phyloP scores from a whole-genome alignment of 2,797 vertebrate genomes.

The Muraenolepis orangiensis region DNA sequence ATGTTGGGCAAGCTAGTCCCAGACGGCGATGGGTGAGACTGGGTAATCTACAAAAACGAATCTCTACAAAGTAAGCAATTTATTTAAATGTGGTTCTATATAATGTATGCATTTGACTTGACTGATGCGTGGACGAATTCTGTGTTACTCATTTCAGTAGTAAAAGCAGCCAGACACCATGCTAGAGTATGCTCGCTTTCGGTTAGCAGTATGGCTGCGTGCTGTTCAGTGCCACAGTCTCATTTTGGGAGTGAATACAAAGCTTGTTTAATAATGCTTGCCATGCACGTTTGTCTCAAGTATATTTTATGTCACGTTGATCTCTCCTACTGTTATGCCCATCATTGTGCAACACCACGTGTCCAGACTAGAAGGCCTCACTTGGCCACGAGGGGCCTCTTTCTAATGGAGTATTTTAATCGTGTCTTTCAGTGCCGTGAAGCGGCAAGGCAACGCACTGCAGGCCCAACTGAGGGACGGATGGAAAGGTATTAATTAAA shows the following conservation, averaged over 20 bases:
- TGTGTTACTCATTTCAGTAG: constrained; percentile 66
- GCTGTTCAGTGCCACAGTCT: constrained; percentile 15
- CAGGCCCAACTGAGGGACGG: not conserved
- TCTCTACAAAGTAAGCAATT: not conserved
- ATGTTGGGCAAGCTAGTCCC: too few relatives aligned
- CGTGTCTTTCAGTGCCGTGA: not conserved
- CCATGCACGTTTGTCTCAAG: not conserved
- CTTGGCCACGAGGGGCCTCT: not conserved
- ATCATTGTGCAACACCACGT: not conserved
- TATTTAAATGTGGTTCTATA: not conserved
- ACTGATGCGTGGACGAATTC: constrained; percentile 79
- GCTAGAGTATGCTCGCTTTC: constrained; percentile 59
- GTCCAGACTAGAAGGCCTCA: not conserved
- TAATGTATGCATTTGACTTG: not conserved
- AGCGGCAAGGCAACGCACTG: not conserved
- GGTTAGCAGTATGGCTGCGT: constrained; percentile 5
- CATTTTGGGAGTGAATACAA: constrained; percentile 51
- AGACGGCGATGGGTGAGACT: too few relatives aligned
- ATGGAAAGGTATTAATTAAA: not conserved
- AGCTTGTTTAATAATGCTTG: not conserved
- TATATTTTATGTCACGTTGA: not conserved
- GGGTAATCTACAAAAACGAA: not conserved
- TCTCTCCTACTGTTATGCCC: not conserved
- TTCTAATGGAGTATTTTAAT: not conserved
- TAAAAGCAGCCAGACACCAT: constrained; percentile 78